These are phyloP conservation scores for Caligus rogercresseyi DNA, from an alignment of 1,140 invertebrate species.

Conservation along the genomic window DNA sequence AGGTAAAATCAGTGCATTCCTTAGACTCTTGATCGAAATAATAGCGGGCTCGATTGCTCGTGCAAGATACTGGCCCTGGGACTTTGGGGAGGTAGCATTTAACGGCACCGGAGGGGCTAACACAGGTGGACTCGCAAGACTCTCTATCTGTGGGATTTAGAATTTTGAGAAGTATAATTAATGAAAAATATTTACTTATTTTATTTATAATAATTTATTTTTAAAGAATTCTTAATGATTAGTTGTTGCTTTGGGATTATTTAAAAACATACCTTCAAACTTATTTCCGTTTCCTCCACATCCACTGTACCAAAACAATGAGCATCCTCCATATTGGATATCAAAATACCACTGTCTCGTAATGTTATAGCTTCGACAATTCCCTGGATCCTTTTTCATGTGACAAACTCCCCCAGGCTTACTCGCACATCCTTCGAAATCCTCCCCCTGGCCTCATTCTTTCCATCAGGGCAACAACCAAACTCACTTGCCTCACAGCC, in stretches of 20 bases:
- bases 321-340: conserved; percentile 63
- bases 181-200: neutral
- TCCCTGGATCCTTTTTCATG: conserved; percentile 51
- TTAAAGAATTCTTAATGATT: too few relatives aligned
- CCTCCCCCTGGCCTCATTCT: conserved; percentile 57
- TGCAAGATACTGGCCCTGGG: conserved; percentile 48
- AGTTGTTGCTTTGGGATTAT: too few relatives aligned
- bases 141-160: neutral
- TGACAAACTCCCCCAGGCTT: conserved; percentile 40
- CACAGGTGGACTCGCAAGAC: neutral
- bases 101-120: conserved; percentile 31
- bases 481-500: conserved; percentile 49
- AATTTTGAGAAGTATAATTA: too few relatives aligned
- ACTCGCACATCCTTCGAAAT: conserved; percentile 53
- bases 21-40: conserved; percentile 50
- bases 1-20: conserved; percentile 54
- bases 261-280: conserved; percentile 37
- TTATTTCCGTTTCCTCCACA: conserved; percentile 78
- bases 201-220: neutral
- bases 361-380: conserved; percentile 49
- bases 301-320: conserved; percentile 83
- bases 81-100: conserved; percentile 66
- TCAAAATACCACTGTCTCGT: conserved; percentile 74
- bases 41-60: conserved; percentile 61
- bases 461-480: conserved; percentile 67